Evolutionary conservation across 2,888 invertebrate species (phyloP).

Genomic region (Meiosimyza decipiens): DNA sequence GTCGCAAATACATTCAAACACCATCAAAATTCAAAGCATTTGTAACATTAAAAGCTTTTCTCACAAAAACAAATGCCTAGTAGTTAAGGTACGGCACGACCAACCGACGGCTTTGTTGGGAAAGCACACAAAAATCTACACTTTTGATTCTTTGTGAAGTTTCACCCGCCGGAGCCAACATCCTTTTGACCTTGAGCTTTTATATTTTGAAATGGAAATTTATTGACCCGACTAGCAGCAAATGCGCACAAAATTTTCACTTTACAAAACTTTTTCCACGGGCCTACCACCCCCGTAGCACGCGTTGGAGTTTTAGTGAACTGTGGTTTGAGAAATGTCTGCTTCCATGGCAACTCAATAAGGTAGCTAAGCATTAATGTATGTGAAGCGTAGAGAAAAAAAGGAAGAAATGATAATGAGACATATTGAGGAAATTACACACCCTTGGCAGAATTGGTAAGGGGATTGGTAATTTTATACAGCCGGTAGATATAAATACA

Average conservation of each 20-base stretch:
- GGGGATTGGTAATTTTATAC: too few species aligned
- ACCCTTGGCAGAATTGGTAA: too few species aligned
- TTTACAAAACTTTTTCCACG: constrained; percentile 35
- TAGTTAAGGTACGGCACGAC: background rate
- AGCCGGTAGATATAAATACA: too few species aligned
- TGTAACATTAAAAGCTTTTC: constrained; percentile 20
- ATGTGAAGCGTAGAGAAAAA: too few species aligned
- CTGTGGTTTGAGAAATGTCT: constrained; percentile 34
- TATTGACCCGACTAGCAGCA: constrained; percentile 60
- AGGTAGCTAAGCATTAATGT: background rate
- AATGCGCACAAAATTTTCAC: constrained; percentile 38
- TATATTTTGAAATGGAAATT: constrained; percentile 63
- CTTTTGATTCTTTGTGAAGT: constrained; percentile 12
- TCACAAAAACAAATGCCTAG: constrained; percentile 15
- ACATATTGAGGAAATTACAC: too few species aligned
- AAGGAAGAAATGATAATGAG: too few species aligned
- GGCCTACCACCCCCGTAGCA: background rate
- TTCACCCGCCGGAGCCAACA: constrained; percentile 58
- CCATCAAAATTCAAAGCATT: background rate
- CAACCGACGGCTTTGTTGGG: background rate
- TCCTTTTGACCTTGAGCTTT: constrained; percentile 67
- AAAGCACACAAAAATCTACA: constrained; percentile 11
- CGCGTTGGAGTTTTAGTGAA: background rate
- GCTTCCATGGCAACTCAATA: constrained; percentile 33
- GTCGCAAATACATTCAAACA: constrained; percentile 6